Evolutionary conservation across 2,797 vertebrate species (phyloP).

Genomic region (Lates japonicus): DNA sequence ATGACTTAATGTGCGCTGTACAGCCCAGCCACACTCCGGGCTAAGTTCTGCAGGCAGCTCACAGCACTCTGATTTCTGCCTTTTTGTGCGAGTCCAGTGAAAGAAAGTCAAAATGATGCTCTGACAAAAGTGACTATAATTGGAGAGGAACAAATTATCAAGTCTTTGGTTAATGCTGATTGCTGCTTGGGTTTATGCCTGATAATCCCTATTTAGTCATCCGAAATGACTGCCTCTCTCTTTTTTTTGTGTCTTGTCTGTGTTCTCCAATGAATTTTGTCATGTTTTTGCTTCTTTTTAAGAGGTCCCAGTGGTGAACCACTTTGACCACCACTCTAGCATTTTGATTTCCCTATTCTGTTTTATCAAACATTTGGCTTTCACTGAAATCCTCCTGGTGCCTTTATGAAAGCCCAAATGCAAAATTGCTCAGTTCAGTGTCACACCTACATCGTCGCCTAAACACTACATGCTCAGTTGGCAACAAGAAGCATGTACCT

Average conservation of each 20-base stretch:
- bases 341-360: conserved; percentile 54
- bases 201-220: conserved; percentile 74
- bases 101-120: conserved; percentile 64
- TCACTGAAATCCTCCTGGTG: conserved; percentile 32
- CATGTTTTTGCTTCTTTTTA: conserved; percentile 48
- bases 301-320: conserved; percentile 50
- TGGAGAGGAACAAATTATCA: conserved; percentile 75
- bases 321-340: conserved; percentile 50
- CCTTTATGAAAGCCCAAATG: conserved; percentile 21
- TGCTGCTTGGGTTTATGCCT: conserved; percentile 71
- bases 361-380: conserved; percentile 48
- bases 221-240: conserved; percentile 58
- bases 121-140: conserved; percentile 74
- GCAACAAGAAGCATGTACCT: conserved; percentile 21
- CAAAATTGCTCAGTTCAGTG: conserved; percentile 14
- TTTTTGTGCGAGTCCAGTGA: conserved; percentile 63
- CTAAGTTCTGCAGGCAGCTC: conserved; percentile 54
- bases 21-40: conserved; percentile 54
- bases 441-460: conserved; percentile 9
- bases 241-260: conserved; percentile 54
- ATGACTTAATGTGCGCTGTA: conserved; percentile 74
- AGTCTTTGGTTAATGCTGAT: conserved; percentile 76
- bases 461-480: conserved; percentile 11
- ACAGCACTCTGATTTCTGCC: conserved; percentile 55
- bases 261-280: conserved; percentile 58